Conservation (phyloP, 2,888 invertebrate species). For the Bruchidius siliquastri region DNA sequence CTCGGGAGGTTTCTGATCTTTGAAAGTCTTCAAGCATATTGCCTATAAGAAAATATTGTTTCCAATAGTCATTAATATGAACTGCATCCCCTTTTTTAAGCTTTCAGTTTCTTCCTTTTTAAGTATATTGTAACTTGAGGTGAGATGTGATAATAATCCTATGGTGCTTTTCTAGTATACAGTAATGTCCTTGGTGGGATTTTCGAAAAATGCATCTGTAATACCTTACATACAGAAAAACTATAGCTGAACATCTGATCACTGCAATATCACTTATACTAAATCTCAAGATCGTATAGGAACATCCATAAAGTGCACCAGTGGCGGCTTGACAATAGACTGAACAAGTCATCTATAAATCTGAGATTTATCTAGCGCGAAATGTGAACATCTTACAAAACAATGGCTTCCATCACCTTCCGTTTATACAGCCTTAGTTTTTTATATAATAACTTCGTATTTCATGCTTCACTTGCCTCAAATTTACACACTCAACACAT, state of each 20-base stretch:
- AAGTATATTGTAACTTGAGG: constrained; percentile 21
- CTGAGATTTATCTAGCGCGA: too few species aligned
- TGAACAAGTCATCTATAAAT: not conserved
- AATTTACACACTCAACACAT: too few species aligned
- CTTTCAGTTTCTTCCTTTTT: constrained; percentile 5
- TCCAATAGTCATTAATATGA: not conserved
- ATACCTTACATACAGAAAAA: not conserved
- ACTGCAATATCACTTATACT: not conserved
- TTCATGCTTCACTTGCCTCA: too few species aligned
- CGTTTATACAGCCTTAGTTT: too few species aligned
- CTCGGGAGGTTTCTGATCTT: not conserved
- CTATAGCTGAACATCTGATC: not conserved
- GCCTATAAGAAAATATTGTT: not conserved
- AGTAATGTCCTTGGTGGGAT: constrained; percentile 20
- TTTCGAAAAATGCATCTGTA: not conserved
- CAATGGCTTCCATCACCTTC: too few species aligned
- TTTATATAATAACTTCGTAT: too few species aligned
- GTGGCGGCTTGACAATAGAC: not conserved
- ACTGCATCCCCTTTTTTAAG: constrained; percentile 9
- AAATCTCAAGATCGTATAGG: not conserved
- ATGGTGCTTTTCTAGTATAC: constrained; percentile 27
- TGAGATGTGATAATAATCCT: constrained; percentile 28
- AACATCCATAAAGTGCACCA: not conserved
- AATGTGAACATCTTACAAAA: too few species aligned
- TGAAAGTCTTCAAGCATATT: constrained; percentile 1